Evolutionary conservation across 2,888 invertebrate genomes (phyloP).

Genomic region (Allophyes oxyacanthae): DNA sequence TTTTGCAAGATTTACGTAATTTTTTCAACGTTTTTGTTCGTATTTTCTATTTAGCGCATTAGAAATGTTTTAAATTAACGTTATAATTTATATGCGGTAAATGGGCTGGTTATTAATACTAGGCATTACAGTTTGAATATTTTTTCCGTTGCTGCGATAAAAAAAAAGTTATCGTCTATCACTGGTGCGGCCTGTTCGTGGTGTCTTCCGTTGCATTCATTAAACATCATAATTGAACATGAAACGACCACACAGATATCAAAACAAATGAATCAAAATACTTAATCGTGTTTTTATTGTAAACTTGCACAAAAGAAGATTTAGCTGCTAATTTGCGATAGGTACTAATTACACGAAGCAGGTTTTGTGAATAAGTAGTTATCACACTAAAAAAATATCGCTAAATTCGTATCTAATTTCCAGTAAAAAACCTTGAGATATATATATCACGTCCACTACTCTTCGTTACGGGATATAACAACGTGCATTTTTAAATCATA

Average conservation of each 20-base stretch:
- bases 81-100: conserved; percentile 46
- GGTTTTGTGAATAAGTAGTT: no score
- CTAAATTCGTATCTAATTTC: no score
- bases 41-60: conserved; percentile 49
- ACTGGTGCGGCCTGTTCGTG: conserved; percentile 2
- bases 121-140: conserved; percentile 24
- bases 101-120: conserved; percentile 44
- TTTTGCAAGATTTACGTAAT: conserved; percentile 55
- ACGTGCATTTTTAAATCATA: no score
- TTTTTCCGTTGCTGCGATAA: conserved; percentile 16
- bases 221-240: conserved; percentile 11
- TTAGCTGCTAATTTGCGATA: not conserved
- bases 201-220: conserved; percentile 20
- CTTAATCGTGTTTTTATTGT: not conserved
- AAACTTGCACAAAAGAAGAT: not conserved
- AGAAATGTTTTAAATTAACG: conserved; percentile 51
- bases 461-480: no score
- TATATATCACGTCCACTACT: no score
- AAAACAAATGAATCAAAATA: conserved; percentile 11
- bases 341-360: not conserved
- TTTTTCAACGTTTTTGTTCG: conserved; percentile 42
- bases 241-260: conserved; percentile 4
- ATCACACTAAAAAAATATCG: no score
- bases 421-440: no score
- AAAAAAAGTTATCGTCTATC: conserved; percentile 31